Evolutionary conservation across 2,797 vertebrate genomes (phyloP).

Genomic region (Eutrigla gurnardus): DNA sequence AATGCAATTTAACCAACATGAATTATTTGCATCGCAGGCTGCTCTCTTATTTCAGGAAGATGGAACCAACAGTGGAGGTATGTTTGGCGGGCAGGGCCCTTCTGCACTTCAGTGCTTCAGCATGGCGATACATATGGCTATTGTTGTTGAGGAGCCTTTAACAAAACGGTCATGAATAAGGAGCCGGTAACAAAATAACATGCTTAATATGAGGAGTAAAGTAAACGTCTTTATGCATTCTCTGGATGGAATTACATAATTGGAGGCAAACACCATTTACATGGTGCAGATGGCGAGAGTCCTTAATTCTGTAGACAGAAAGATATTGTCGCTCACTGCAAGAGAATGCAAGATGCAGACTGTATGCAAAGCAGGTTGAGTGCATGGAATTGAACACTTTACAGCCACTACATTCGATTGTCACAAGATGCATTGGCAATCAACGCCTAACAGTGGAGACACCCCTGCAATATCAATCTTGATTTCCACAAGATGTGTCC

Average conservation of each 20-base stretch:
- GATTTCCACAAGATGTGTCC: constrained; percentile 69
- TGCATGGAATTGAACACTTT: constrained; percentile 60
- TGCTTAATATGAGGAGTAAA: neutral
- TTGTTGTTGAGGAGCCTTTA: neutral
- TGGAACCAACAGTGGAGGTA: neutral
- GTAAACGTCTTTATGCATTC: neutral
- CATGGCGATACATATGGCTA: neutral
- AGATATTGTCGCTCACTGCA: neutral
- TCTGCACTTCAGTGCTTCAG: neutral
- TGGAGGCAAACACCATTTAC: neutral
- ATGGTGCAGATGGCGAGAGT: constrained; percentile 26
- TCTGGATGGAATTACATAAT: constrained; percentile 14
- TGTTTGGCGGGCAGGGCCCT: neutral
- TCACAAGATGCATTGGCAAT: constrained; percentile 69
- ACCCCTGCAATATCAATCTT: constrained; percentile 71
- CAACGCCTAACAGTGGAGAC: constrained; percentile 54
- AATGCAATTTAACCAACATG: constrained; percentile 1
- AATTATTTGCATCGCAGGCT: neutral
- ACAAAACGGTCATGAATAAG: neutral
- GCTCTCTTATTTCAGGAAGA: constrained; percentile 12
- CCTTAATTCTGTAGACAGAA: neutral
- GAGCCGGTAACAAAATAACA: neutral
- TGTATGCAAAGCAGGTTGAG: constrained; percentile 64
- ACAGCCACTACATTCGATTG: constrained; percentile 52
- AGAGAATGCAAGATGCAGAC: constrained; percentile 28